Conservation (phyloP, 2,888 invertebrate species). For the Anoplius nigerrimus region DNA sequence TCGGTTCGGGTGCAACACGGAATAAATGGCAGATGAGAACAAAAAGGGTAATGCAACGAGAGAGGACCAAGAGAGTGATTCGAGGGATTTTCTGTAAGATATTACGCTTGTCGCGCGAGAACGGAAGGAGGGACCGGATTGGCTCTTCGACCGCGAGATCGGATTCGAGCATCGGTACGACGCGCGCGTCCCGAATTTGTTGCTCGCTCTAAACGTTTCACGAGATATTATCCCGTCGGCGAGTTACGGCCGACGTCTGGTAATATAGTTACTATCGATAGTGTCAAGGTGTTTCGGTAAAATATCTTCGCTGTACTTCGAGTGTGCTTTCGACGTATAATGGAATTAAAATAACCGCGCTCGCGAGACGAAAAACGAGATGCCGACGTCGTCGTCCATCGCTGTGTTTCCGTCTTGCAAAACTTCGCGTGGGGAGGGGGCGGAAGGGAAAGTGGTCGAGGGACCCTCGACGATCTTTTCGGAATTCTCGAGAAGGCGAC, state of each 20-base stretch:
- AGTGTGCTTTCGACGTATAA: conserved; percentile 54
- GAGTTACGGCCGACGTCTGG: conserved; percentile 19
- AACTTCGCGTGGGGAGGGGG: too few species aligned
- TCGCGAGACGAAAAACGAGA: conserved; percentile 4
- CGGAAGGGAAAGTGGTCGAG: too few species aligned
- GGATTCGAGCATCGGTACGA: too few species aligned
- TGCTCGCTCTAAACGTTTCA: too few species aligned
- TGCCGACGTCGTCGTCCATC: not conserved
- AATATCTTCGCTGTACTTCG: conserved; percentile 47
- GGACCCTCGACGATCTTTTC: too few species aligned
- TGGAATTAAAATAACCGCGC: too few species aligned
- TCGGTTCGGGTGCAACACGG: too few species aligned
- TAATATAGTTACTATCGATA: conserved; percentile 49
- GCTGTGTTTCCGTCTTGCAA: too few species aligned
- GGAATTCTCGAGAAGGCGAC: too few species aligned
- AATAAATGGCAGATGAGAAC: not conserved
- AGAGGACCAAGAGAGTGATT: conserved; percentile 38
- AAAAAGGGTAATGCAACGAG: conserved; percentile 5
- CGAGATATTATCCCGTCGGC: not conserved
- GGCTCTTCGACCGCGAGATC: too few species aligned
- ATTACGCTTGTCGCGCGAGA: conserved; percentile 2
- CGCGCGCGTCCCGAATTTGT: too few species aligned
- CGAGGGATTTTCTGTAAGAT: conserved; percentile 19
- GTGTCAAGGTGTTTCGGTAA: conserved; percentile 47
- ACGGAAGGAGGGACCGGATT: not conserved